Conservation (phyloP, 2,113 vertebrate genomes). For the Mystacornis crossleyi region DNA sequence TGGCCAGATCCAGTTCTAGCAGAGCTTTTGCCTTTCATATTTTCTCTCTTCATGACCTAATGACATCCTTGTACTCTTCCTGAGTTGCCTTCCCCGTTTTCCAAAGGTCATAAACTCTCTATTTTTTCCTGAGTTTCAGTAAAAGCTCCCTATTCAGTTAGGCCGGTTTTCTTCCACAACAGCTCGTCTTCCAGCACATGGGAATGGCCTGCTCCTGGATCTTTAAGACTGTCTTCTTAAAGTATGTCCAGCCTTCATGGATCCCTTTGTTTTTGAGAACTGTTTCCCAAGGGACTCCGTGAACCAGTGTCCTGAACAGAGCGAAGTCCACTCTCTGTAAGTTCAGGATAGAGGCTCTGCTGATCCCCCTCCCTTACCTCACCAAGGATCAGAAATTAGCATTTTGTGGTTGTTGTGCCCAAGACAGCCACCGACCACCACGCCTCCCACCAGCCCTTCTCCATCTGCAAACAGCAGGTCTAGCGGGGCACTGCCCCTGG, state of each 20-base stretch:
- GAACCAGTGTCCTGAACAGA: not conserved
- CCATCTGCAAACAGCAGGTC: not conserved
- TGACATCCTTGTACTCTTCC: not conserved
- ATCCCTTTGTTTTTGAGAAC: not conserved
- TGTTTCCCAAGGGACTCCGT: not conserved
- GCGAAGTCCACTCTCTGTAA: not conserved
- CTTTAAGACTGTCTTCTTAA: not conserved
- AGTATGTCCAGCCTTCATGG: not conserved
- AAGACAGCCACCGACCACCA: fast-evolving
- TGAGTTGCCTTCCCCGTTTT: not conserved
- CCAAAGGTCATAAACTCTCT: not conserved
- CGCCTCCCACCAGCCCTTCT: not conserved
- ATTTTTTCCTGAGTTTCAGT: not conserved
- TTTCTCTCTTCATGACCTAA: not conserved
- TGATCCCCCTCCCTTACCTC: not conserved
- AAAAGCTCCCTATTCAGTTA: not conserved
- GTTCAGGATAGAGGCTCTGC: not conserved
- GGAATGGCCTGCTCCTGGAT: not conserved
- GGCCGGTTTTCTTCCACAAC: not conserved
- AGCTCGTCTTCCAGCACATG: not conserved
- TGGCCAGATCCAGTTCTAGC: not conserved
- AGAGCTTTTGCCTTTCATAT: not conserved
- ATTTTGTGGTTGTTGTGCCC: not conserved
- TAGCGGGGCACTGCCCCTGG: not conserved
- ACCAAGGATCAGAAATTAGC: not conserved